A percentile compares a stretch with the other conserved stretches of the same genome.
These are phyloP conservation scores for Drosophila leontia DNA, from an alignment of 1,140 invertebrate genomes.

Conservation along the genomic window DNA sequence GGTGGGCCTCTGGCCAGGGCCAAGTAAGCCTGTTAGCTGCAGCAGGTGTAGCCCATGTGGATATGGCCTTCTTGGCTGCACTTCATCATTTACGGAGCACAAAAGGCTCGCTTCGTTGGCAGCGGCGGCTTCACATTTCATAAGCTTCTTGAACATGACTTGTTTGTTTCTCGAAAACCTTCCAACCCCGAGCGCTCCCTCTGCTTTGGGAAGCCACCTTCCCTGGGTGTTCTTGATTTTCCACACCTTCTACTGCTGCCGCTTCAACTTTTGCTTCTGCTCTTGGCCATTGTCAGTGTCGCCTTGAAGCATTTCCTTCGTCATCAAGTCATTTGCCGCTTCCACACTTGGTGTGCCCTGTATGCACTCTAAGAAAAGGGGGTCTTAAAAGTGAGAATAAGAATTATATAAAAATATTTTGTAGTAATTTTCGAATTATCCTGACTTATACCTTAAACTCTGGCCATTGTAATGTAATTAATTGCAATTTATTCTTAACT, in stretches of 20 bases:
- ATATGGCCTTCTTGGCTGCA: constrained; percentile 39
- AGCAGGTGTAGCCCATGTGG: constrained; percentile 25
- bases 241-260: constrained; percentile 51
- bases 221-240: constrained; percentile 45
- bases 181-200: not conserved
- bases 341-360: constrained; percentile 64
- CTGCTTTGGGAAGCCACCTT: constrained; percentile 22
- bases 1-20: constrained; percentile 33
- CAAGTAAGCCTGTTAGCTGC: constrained; percentile 56
- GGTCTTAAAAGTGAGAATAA: not conserved
- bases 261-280: constrained; percentile 28
- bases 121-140: constrained; percentile 72
- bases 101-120: constrained; percentile 34
- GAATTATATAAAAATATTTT: not conserved
- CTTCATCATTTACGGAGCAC: constrained; percentile 51
- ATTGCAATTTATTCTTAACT: not conserved
- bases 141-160: constrained; percentile 75
- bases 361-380: constrained; percentile 8
- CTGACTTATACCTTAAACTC: not conserved
- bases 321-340: constrained; percentile 70
- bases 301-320: constrained; percentile 69
- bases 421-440: not conserved
- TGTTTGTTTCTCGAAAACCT: constrained; percentile 32
- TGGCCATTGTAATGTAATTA: not conserved
- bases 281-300: constrained; percentile 76